Evolutionary conservation across 2,797 vertebrate species (phyloP).

Genomic region (Poeciliopsis paucimaculata): DNA sequence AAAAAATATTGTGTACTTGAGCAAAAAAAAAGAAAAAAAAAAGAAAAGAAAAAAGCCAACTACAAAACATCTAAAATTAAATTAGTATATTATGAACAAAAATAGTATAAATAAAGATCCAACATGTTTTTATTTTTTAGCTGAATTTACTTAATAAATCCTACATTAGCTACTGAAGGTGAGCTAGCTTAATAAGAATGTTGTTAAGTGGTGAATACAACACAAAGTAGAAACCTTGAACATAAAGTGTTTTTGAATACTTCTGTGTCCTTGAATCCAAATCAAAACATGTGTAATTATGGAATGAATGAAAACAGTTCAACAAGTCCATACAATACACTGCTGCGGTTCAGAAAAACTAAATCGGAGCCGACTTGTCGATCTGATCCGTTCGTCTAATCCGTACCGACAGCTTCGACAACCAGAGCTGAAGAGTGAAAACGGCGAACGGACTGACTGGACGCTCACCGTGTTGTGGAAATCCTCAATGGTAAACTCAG

Average conservation of each 20-base stretch:
- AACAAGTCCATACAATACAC: background rate
- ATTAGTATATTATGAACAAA: background rate
- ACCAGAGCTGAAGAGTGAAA: background rate
- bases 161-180: background rate
- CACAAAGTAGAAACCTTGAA: background rate
- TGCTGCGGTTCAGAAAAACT: background rate
- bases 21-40: background rate
- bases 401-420: background rate
- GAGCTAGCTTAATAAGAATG: background rate
- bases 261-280: background rate
- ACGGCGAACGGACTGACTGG: background rate
- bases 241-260: background rate
- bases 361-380: too few relatives aligned
- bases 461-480: constrained; percentile 93
- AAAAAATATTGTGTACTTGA: background rate
- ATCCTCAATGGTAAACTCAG: constrained; percentile 95
- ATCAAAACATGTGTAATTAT: background rate
- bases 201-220: background rate
- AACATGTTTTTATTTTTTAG: background rate
- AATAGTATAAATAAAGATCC: background rate
- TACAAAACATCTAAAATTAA: background rate
- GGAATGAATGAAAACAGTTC: background rate
- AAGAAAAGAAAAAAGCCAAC: background rate
- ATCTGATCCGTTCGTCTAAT: too few relatives aligned
- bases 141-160: background rate